Evolutionary conservation across 1,140 invertebrate species (phyloP), one percentile per base, ranked within the genome.

Genomic region (Drosophila miranda): DNA sequence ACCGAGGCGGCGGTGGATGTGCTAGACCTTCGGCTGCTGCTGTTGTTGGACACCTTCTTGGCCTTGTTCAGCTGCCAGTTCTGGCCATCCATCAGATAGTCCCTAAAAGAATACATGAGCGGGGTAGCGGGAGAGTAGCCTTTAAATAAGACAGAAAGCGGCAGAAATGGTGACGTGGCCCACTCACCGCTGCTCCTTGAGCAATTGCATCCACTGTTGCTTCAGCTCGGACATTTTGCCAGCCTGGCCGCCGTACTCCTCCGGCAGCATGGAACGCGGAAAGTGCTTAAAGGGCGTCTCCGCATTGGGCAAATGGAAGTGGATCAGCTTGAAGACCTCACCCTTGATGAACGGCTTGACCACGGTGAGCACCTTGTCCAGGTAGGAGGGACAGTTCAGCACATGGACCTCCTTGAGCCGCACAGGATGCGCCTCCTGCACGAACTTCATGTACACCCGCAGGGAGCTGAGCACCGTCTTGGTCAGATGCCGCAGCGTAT

Each of bases 371-470:
- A 94, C 92, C 75, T 93, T 93, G 80, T 94, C 93, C 72, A 95
- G 92, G 88, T 94, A 95, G 2, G 93, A 91, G 2, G 94, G 93
- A 2, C 93, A 92, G 75, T 95, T 95, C 45, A 95, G 92, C 28
- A 96, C 93, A 90, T 96, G 95, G 19, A 96, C 94, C 64, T 94
- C 94, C 87, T 95, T 95, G 58, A 96, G 92, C 51, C 95, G 92
- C 42, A 95, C 93, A 1, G 95, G 95, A 84, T 95, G 95, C 1
- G 95, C 94, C 91, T 96, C 95, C 94, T 96, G 92, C 46, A 93
- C 93, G 59, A 95, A 95, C 59, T 94, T 92, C 92, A 95, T 95
- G 80, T 95, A 95, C 80, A 93, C 93, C 38, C 93, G 93, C 9
- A 95, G 77, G 21, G 93, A 92, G 0, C 92, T 92, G n/a, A 95